These are phyloP conservation scores for Orestias chungarensis DNA, from an alignment of 2,797 vertebrate species.

Conservation along the genomic window DNA sequence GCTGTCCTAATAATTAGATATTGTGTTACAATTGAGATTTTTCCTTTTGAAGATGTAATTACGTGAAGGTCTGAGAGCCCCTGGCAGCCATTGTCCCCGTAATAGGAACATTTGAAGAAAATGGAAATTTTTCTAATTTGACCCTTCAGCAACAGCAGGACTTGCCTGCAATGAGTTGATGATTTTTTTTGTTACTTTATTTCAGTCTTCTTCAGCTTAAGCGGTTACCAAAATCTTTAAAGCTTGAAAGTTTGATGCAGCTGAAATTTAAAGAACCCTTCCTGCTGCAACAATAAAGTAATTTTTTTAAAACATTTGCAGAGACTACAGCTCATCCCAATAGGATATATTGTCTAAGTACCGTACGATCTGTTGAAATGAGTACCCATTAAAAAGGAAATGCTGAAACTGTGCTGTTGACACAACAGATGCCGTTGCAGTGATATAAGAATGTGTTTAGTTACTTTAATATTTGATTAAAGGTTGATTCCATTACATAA, in stretches of 20 bases:
- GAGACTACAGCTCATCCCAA: conserved; percentile 26
- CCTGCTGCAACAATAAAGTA: conserved; percentile 42
- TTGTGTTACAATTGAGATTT: conserved; percentile 80
- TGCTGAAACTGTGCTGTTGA: background rate
- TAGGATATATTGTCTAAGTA: conserved; percentile 6
- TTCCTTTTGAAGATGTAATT: conserved; percentile 80
- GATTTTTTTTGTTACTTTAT: conserved; percentile 51
- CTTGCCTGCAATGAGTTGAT: conserved; percentile 57
- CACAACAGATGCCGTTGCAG: background rate
- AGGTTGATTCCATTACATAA: background rate
- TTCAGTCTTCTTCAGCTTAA: conserved; percentile 73
- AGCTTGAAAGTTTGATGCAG: conserved; percentile 69
- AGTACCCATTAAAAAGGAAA: conserved; percentile 1
- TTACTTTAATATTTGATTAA: background rate
- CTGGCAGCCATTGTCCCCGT: conserved; percentile 69
- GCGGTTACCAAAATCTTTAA: conserved; percentile 52
- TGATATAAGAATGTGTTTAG: background rate
- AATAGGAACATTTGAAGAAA: conserved; percentile 82
- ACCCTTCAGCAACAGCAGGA: conserved; percentile 60
- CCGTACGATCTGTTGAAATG: background rate
- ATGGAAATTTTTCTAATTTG: conserved; percentile 80
- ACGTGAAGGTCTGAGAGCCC: conserved; percentile 70
- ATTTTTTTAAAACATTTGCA: conserved; percentile 32
- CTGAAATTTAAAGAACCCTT: conserved; percentile 62
- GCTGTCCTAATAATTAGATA: conserved; percentile 74